Evolutionary conservation across 2,113 vertebrate species (phyloP).

Genomic region (Perca schrenkii): DNA sequence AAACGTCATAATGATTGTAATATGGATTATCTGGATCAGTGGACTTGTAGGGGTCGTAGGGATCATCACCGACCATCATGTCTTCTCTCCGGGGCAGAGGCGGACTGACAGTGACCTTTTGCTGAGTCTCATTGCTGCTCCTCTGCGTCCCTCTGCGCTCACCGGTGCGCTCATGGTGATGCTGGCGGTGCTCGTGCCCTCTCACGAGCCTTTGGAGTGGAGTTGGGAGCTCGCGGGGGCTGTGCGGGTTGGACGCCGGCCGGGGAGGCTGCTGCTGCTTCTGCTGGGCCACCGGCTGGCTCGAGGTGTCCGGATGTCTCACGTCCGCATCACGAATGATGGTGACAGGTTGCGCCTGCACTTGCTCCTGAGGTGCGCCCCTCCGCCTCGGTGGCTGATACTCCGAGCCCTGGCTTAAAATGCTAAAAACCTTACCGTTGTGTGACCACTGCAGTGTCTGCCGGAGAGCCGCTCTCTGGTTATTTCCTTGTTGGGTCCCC

Average conservation of each 20-base stretch:
- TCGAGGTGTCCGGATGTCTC: conserved; percentile 44
- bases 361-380: conserved; percentile 74
- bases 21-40: conserved; percentile 92
- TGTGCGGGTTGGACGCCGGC: conserved; percentile 17
- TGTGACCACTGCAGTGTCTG: conserved; percentile 94
- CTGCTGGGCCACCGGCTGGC: conserved; percentile 35
- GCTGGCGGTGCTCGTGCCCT: conserved; percentile 60
- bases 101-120: conserved; percentile 52
- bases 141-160: conserved; percentile 50
- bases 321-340: conserved; percentile 78
- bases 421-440: conserved; percentile 93
- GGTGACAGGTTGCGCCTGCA: conserved; percentile 78
- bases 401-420: conserved; percentile 91
- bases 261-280: conserved; percentile 41
- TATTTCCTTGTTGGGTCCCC: conserved; percentile 52
- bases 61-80: conserved; percentile 93
- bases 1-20: conserved; percentile 95
- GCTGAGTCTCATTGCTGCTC: conserved; percentile 66
- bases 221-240: conserved; percentile 66
- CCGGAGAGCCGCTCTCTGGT: conserved; percentile 83
- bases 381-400: conserved; percentile 89
- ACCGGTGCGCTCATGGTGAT: conserved; percentile 40
- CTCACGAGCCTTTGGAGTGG: conserved; percentile 66
- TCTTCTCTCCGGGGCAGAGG: conserved; percentile 81
- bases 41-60: conserved; percentile 94